These are phyloP conservation scores for Loxodonta africana DNA, from an alignment of 2,113 vertebrate species.

Conservation along the genomic window DNA sequence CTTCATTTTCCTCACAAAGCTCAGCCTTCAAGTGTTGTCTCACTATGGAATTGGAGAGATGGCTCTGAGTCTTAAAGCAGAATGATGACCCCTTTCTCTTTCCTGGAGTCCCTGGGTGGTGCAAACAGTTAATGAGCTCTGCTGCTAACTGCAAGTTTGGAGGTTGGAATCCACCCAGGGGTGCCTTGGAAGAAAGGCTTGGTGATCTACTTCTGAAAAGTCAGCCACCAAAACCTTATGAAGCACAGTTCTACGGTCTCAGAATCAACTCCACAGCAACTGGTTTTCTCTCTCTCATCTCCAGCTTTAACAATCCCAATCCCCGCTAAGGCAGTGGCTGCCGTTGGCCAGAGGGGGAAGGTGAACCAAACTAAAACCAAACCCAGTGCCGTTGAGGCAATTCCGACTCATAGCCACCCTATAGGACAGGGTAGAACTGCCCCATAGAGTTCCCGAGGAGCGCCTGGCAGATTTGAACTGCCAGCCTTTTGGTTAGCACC, in stretches of 20 bases:
- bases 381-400: no score
- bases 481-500: no score
- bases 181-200: not conserved
- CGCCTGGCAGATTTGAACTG: no score
- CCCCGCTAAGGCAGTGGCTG: not conserved
- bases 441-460: no score
- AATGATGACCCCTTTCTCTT: not conserved
- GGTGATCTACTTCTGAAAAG: not conserved
- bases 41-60: not conserved
- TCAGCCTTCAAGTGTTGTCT: not conserved
- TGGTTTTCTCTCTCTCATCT: not conserved
- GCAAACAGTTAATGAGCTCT: not conserved
- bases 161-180: not conserved
- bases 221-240: not conserved
- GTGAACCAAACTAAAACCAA: no score
- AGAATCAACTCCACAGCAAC: not conserved
- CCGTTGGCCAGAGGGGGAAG: not conserved
- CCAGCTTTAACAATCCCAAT: not conserved
- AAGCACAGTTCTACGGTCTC: not conserved
- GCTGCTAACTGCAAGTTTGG: not conserved
- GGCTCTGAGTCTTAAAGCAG: not conserved
- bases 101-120: not conserved
- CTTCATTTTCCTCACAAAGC: not conserved
- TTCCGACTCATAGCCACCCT: no score
- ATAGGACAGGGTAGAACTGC: no score